Base-by-base conservation (phyloP, 2,888 invertebrate species). In the Dryococelus australis region DNA sequence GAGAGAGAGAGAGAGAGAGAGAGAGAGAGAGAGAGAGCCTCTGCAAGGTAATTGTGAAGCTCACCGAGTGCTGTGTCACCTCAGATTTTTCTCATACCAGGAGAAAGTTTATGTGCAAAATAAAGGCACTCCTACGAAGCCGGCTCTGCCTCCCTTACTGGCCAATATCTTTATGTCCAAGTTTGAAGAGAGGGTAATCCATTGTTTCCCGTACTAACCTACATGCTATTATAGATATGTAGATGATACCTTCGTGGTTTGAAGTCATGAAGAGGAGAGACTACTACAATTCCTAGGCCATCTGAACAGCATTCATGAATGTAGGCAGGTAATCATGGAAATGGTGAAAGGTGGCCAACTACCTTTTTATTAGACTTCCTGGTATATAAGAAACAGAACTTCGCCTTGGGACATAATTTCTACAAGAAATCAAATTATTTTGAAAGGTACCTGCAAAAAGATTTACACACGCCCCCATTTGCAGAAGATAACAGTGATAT, bases 81-180 rank as follows among this genome's bases (percentile, higher is more conserved):
- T 83, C n/a, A 79, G 12, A 80, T 85, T 43, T 16, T 85, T 87
- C 79, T 20, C 81, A 12, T 87, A n/a, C 51, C 80, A 79, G 13
- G 85, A 47, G 26, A 43, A 85, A 20, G 79, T 87, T 28, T 87
- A 85, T 83, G 24, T 51, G 16, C 43, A 85, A 85, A 83, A 80
- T 20, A 80, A 87, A 47, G 85, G 87, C 24, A 85, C 85, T 12
- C 47, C 78, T 10, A 43, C 85, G 87, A 85, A 53, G 0, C 79
- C 85, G 1, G 47, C 85, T 13, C 43, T 87, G 8, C 85, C 85
- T 9, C 85, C 81, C 9, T 26, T 26, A 12, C 12, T 51, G 13
- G 13, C 65, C 65, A 20, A 65, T 20, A 24, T 65, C 65, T 65
- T 65, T 16, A 65, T 65, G 16, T 8, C 65, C 65, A 65, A 65